Percentiles rank a stretch among this genome's conserved stretches.
Evolutionary conservation across 2,797 vertebrate genomes (phyloP).

Genomic region (Semaprochilodus insignis): DNA sequence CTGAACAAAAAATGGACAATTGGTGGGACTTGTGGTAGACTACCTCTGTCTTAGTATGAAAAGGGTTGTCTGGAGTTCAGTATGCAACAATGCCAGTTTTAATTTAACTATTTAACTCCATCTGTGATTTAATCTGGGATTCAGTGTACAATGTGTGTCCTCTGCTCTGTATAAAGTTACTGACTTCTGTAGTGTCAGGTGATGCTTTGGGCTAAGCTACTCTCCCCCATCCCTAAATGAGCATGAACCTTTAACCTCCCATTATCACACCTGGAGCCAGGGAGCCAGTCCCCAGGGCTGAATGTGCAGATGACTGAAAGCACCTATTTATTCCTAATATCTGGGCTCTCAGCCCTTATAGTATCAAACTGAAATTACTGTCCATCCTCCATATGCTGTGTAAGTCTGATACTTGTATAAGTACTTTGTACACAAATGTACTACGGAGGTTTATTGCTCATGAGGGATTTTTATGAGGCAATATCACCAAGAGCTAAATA

Average conservation of each 20-base stretch:
- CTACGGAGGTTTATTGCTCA: conserved; percentile 10
- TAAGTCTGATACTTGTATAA: background rate
- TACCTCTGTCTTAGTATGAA: background rate
- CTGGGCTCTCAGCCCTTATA: conserved; percentile 2
- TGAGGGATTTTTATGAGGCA: conserved; percentile 26
- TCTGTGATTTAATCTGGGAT: background rate
- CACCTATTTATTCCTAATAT: background rate
- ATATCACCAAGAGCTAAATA: background rate
- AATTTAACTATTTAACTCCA: background rate
- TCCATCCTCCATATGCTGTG: background rate
- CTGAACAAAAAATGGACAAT: background rate
- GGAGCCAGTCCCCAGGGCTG: background rate
- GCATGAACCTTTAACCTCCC: conserved; percentile 21
- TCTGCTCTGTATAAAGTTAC: conserved; percentile 3
- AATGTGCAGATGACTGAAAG: background rate
- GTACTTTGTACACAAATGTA: conserved; percentile 30
- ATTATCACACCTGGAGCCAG: conserved; percentile 18
- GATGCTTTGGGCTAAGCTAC: background rate
- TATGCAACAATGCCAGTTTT: background rate
- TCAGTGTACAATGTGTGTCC: background rate
- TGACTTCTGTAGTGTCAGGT: conserved; percentile 16
- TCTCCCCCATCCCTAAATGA: conserved; percentile 8
- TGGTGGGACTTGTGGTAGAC: background rate
- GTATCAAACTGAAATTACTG: background rate
- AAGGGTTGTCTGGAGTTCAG: background rate